phyloP scores from a whole-genome alignment of 1,140 invertebrate genomes.

The Fragariocoptes setiger region DNA sequence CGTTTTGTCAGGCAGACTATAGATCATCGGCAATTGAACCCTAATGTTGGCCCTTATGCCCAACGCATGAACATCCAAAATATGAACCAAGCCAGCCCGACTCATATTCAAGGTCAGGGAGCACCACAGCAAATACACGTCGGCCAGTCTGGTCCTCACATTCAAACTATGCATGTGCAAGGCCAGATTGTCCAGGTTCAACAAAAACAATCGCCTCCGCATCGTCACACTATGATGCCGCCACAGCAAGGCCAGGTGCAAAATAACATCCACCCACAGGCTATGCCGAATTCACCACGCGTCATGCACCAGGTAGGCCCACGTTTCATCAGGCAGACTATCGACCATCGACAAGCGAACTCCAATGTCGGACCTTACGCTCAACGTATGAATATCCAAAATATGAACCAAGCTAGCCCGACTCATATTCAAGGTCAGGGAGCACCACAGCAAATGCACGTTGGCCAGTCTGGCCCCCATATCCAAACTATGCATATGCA shows the following conservation, averaged over 20 bases:
- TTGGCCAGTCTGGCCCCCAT: background rate
- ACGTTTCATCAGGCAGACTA: too few relatives aligned
- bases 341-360: background rate
- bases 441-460: background rate
- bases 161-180: background rate
- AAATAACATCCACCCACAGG: too few relatives aligned
- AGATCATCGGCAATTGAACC: background rate
- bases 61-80: background rate
- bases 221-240: too few relatives aligned
- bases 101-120: background rate
- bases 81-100: conserved; percentile 15
- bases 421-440: background rate
- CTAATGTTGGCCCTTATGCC: background rate
- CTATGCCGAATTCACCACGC: too few relatives aligned
- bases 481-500: conserved; percentile 7
- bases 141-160: background rate
- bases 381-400: background rate
- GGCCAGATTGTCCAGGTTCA: too few relatives aligned
- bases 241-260: too few relatives aligned
- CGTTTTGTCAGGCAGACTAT: too few relatives aligned
- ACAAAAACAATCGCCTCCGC: too few relatives aligned
- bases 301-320: too few relatives aligned
- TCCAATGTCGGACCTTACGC: background rate
- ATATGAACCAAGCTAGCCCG: conserved; percentile 15
- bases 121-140: background rate